Conservation (phyloP, 2,888 invertebrate genomes). For the Chironomus riparius region DNA sequence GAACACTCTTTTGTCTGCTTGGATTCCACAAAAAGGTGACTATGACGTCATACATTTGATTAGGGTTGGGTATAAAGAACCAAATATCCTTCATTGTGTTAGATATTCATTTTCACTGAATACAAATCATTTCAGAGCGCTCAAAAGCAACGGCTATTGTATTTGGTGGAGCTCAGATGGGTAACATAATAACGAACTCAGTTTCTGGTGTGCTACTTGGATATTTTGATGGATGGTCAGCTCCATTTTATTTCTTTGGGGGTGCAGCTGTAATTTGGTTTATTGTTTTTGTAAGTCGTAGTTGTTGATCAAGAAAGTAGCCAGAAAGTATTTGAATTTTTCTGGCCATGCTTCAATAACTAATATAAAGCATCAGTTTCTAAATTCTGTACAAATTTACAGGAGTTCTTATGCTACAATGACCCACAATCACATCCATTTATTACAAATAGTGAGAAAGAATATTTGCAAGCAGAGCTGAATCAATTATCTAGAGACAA, state of each 20-base stretch:
- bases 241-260: constrained; percentile 65
- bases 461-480: constrained; percentile 51
- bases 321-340: too few relatives aligned
- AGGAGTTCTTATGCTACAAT: constrained; percentile 48
- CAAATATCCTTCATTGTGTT: too few relatives aligned
- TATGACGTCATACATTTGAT: too few relatives aligned
- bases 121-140: constrained; percentile 46
- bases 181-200: constrained; percentile 47
- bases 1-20: constrained; percentile 61
- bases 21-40: constrained; percentile 52
- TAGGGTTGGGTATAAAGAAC: too few relatives aligned
- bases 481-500: constrained; percentile 42
- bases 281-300: constrained; percentile 47
- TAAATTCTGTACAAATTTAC: neutral
- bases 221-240: constrained; percentile 55
- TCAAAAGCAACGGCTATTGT: constrained; percentile 62
- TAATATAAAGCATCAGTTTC: too few relatives aligned
- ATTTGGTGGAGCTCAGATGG: constrained; percentile 53
- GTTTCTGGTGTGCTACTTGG: constrained; percentile 57
- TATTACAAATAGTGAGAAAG: constrained; percentile 54
- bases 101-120: too few relatives aligned
- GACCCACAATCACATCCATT: constrained; percentile 58
- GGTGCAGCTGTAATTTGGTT: constrained; percentile 57
- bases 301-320: too few relatives aligned
- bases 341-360: too few relatives aligned